Evolutionary conservation across 2,888 invertebrate species (phyloP).

Genomic region (Notodonta ziczac): DNA sequence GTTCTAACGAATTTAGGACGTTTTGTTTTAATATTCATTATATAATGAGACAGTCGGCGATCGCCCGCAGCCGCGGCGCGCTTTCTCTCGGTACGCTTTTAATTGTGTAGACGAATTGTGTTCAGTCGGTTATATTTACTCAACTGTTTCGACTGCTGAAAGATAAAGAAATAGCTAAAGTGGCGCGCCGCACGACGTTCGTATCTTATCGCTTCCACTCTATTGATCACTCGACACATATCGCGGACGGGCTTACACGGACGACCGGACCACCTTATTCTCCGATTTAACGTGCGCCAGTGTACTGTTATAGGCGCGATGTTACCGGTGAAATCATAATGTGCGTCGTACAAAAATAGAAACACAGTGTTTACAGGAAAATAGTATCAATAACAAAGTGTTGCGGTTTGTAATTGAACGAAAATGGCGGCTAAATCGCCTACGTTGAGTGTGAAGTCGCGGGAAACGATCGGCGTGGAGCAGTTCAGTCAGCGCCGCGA

Average conservation of each 20-base stretch:
- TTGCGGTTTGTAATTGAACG: conserved; percentile 82
- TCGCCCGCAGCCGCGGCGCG: conserved; percentile 62
- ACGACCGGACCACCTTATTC: conserved; percentile 78
- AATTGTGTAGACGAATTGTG: conserved; percentile 76
- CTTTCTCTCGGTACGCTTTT: conserved; percentile 79
- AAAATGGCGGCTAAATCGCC: conserved; percentile 81
- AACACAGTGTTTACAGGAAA: conserved; percentile 80
- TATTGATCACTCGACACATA: conserved; percentile 81
- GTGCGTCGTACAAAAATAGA: conserved; percentile 80
- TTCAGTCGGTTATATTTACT: conserved; percentile 78
- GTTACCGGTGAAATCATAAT: conserved; percentile 82
- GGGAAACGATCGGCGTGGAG: conserved; percentile 79
- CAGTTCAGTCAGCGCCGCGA: conserved; percentile 82
- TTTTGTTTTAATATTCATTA: conserved; percentile 80
- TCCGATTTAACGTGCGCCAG: conserved; percentile 73
- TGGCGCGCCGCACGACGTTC: conserved; percentile 67
- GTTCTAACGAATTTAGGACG: conserved; percentile 69
- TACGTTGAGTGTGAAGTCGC: conserved; percentile 77
- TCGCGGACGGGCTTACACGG: conserved; percentile 78
- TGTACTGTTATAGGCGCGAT: conserved; percentile 74
- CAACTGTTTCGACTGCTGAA: conserved; percentile 79
- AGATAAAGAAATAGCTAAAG: conserved; percentile 79
- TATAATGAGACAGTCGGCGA: conserved; percentile 73
- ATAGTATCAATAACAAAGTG: conserved; percentile 81
- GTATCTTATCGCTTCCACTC: conserved; percentile 80